A percentile compares a stretch with the other conserved stretches of the same genome.
Evolutionary conservation across 2,797 vertebrate species (phyloP).

Genomic region (Pachyuromys duprasi): DNA sequence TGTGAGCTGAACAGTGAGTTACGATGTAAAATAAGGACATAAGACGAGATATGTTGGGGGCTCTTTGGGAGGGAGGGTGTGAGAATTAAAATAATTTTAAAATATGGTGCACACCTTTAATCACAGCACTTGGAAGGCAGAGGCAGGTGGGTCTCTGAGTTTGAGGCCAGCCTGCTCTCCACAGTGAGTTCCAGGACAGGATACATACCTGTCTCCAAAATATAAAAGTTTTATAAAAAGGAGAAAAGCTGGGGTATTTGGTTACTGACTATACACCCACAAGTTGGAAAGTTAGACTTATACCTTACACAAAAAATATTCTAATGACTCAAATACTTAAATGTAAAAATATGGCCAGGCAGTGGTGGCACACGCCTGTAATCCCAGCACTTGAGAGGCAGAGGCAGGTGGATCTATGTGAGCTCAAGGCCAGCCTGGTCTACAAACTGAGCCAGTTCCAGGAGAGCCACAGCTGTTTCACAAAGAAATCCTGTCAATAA

Average conservation of each 20-base stretch:
- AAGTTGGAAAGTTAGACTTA: not conserved
- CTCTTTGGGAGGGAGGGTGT: not conserved
- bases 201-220: not conserved
- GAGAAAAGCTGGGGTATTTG: constrained; percentile 9
- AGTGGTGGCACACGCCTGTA: not conserved
- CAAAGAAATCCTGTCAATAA: not conserved
- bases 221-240: not conserved
- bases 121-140: not conserved
- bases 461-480: not conserved
- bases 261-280: not conserved
- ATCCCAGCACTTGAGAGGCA: not conserved
- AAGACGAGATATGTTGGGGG: not conserved
- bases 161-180: not conserved
- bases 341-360: not conserved
- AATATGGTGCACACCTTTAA: not conserved
- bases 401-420: not conserved
- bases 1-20: not conserved
- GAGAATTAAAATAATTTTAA: not conserved
- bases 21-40: not conserved
- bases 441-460: no score
- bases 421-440: not conserved
- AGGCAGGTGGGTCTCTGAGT: not conserved
- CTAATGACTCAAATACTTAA: not conserved
- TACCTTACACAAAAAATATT: constrained; percentile 18
- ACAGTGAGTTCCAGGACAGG: not conserved